Evolutionary conservation across 2,113 vertebrate genomes (phyloP).

Genomic region (Cebidichthys violaceus): DNA sequence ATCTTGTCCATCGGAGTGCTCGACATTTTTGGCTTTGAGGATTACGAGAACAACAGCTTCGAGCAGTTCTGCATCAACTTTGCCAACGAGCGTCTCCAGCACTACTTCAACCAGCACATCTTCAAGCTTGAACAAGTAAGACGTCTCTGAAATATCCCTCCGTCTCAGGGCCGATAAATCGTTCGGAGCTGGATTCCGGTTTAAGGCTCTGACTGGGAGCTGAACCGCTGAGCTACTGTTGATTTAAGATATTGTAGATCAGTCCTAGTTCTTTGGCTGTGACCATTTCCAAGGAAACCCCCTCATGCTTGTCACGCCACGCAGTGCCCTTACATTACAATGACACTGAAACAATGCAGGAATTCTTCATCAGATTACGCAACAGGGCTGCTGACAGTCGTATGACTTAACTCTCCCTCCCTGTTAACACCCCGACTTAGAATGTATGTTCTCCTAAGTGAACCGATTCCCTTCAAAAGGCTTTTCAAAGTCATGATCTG

Average conservation of each 20-base stretch:
- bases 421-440: constrained; percentile 25
- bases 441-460: constrained; percentile 42
- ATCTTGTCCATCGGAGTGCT: constrained; percentile 97
- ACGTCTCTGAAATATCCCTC: neutral
- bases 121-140: constrained; percentile 97
- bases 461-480: constrained; percentile 61
- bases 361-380: constrained; percentile 33
- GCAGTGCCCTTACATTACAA: constrained; percentile 12
- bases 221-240: neutral
- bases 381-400: constrained; percentile 18
- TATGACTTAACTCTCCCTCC: constrained; percentile 38
- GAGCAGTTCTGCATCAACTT: constrained; percentile 99
- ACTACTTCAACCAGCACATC: constrained; percentile 99
- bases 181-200: neutral
- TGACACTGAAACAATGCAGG: constrained; percentile 37
- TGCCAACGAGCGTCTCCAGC: constrained; percentile 97
- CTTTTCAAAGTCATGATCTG: constrained; percentile 28
- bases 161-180: neutral
- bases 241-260: neutral
- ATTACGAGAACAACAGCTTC: constrained; percentile 99
- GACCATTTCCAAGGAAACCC: constrained; percentile 23
- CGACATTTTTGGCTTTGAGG: constrained; percentile 99
- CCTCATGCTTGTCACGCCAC: neutral
- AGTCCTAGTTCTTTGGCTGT: neutral
- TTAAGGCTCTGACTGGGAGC: constrained; percentile 1